phyloP scores from a whole-genome alignment of 2,888 invertebrate species.

The Limnephilus marmoratus region DNA sequence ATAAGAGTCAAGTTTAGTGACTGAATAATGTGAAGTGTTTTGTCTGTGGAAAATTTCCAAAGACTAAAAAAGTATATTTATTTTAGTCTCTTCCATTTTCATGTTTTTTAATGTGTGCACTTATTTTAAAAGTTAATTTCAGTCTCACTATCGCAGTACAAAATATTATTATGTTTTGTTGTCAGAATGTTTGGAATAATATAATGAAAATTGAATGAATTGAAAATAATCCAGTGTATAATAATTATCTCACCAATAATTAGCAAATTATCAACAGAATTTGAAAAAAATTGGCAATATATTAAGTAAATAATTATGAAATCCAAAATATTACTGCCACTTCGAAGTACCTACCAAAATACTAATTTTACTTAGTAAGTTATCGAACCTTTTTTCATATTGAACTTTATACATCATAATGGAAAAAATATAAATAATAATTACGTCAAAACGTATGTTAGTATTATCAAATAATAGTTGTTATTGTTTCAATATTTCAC shows the following conservation, averaged over 20 bases:
- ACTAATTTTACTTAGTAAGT: not conserved
- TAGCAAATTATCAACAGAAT: not conserved
- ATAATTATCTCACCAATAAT: not conserved
- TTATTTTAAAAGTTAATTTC: too few species aligned
- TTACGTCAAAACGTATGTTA: conserved; percentile 11
- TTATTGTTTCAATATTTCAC: conserved; percentile 39
- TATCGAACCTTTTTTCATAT: conserved; percentile 39
- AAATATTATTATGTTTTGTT: too few species aligned
- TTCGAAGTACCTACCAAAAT: not conserved
- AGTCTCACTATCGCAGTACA: too few species aligned
- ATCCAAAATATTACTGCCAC: conserved; percentile 15
- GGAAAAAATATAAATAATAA: conserved; percentile 27
- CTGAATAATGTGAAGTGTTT: not conserved
- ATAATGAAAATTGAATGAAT: not conserved
- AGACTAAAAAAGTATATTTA: not conserved
- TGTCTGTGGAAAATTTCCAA: not conserved
- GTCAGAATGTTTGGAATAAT: too few species aligned
- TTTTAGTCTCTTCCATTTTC: not conserved
- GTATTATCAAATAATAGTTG: conserved; percentile 1
- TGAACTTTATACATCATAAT: conserved; percentile 40
- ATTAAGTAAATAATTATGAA: not conserved
- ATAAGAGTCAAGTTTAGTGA: not conserved
- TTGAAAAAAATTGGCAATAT: conserved; percentile 1
- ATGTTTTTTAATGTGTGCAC: not conserved
- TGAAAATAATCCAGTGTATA: not conserved